These are phyloP conservation scores for Pseudomugil tenellus DNA, from an alignment of 2,797 vertebrate genomes.

Conservation along the genomic window DNA sequence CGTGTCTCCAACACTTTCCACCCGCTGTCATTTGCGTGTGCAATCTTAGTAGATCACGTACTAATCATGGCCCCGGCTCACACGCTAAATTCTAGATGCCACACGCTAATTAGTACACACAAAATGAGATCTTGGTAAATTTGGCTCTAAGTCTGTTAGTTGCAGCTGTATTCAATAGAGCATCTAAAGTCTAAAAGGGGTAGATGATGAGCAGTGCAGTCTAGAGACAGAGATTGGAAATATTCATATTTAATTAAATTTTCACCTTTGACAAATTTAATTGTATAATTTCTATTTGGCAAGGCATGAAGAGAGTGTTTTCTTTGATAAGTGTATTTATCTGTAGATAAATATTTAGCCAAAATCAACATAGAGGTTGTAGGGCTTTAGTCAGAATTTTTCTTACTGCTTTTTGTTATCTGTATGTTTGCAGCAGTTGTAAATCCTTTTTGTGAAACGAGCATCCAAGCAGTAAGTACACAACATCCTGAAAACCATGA, in stretches of 20 bases:
- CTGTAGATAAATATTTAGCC: not conserved
- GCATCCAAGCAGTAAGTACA: not conserved
- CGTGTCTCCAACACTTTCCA: too few relatives aligned
- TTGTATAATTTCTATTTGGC: not conserved
- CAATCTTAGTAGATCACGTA: too few relatives aligned
- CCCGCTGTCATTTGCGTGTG: too few relatives aligned
- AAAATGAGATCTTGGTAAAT: too few relatives aligned
- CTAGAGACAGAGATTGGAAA: not conserved
- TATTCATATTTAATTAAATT: not conserved
- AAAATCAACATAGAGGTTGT: not conserved
- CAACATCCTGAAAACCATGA: constrained; percentile 10
- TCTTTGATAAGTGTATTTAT: not conserved
- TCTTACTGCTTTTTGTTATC: not conserved
- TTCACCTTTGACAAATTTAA: not conserved
- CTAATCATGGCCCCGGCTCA: too few relatives aligned
- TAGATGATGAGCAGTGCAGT: not conserved
- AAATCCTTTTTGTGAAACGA: not conserved
- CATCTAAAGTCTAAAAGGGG: not conserved
- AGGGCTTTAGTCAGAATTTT: not conserved
- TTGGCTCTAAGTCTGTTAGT: not conserved
- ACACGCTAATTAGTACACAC: too few relatives aligned
- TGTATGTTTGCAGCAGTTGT: not conserved
- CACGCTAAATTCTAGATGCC: too few relatives aligned
- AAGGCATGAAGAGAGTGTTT: not conserved
- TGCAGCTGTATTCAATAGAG: not conserved